phyloP scores from a whole-genome alignment of 2,113 vertebrate species.

The Sterrhoptilus dennistouni region DNA sequence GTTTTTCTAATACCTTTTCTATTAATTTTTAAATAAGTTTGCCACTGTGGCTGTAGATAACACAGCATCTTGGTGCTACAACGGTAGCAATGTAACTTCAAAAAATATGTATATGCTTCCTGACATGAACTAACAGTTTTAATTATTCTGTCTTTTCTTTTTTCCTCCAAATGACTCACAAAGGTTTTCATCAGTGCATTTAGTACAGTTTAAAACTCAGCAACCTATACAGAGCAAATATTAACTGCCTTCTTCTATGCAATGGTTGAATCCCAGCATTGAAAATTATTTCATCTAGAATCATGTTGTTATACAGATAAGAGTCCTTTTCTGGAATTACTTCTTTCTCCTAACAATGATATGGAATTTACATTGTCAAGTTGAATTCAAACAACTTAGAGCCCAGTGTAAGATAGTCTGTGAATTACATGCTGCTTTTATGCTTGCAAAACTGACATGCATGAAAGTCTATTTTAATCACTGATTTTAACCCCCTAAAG shows the following conservation, averaged over 20 bases:
- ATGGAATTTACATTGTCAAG: neutral
- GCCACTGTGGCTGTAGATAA: neutral
- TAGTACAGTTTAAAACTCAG: neutral
- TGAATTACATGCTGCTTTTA: neutral
- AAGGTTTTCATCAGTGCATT: neutral
- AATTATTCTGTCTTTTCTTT: neutral
- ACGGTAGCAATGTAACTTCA: neutral
- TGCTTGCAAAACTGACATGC: neutral
- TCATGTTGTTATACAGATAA: rapidly evolving
- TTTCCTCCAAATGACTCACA: neutral
- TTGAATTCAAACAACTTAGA: neutral
- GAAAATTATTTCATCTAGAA: neutral
- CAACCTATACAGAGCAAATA: neutral
- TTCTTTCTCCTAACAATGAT: neutral
- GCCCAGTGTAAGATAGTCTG: neutral
- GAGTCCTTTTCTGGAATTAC: neutral
- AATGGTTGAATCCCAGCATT: neutral
- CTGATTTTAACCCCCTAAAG: neutral
- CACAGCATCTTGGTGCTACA: neutral
- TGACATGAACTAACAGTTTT: neutral
- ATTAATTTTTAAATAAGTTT: neutral
- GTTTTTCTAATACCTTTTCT: neutral
- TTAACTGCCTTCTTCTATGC: neutral
- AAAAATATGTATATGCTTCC: neutral
- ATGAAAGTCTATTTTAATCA: neutral